phyloP scores from a whole-genome alignment of 2,113 vertebrate species.

The Todiramphus chloris region DNA sequence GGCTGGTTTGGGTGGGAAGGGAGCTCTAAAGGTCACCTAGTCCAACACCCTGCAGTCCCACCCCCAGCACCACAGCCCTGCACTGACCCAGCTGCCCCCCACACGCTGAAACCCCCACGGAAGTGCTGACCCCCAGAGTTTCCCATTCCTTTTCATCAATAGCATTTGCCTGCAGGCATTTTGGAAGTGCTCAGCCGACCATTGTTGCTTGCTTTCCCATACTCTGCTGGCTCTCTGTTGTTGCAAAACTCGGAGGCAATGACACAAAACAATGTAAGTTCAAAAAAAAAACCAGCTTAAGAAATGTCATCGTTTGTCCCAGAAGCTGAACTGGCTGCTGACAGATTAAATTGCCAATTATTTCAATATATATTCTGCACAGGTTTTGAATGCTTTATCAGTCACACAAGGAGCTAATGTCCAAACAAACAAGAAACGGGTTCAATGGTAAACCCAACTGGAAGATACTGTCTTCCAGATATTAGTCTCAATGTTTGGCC shows the following conservation, averaged over 20 bases:
- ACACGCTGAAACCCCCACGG: not conserved
- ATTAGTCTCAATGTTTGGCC: slow-evolving; percentile 8
- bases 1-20: not conserved
- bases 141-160: slow-evolving; percentile 7
- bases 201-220: not conserved
- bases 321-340: not conserved
- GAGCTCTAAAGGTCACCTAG: not conserved
- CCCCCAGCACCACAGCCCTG: not conserved
- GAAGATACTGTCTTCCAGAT: slow-evolving; percentile 33
- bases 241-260: not conserved
- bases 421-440: slow-evolving; percentile 46
- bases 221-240: not conserved
- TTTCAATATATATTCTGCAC: slow-evolving; percentile 39
- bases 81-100: not conserved
- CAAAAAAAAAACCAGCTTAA: not conserved
- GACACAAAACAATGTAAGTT: not conserved
- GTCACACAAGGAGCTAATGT: slow-evolving; percentile 9
- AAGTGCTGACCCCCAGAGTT: not conserved
- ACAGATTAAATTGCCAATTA: slow-evolving; percentile 35
- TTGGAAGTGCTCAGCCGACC: not conserved
- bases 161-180: not conserved
- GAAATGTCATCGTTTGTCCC: not conserved
- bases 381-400: slow-evolving; percentile 62
- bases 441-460: slow-evolving; percentile 46
- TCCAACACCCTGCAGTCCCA: not conserved